A percentile compares a stretch with the other conserved stretches of the same genome.
phyloP scores from a whole-genome alignment of 2,113 vertebrate genomes.

The Suricata suricatta region DNA sequence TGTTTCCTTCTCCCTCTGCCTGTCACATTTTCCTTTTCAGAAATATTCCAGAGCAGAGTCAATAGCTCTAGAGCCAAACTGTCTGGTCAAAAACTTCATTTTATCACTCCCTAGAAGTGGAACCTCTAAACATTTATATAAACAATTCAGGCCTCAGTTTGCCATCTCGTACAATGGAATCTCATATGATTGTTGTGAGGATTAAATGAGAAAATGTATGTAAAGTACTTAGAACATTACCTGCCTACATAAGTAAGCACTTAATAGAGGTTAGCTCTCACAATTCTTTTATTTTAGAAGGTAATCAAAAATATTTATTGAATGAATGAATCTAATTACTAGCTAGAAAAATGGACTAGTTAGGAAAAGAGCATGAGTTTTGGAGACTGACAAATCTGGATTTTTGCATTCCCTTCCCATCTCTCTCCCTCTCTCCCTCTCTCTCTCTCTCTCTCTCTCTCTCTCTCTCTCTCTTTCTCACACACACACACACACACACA shows the following conservation, averaged over 20 bases:
- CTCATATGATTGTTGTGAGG: neutral
- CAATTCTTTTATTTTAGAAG: neutral
- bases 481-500: accelerated
- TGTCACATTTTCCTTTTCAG: neutral
- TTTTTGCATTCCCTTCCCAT: neutral
- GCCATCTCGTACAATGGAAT: neutral
- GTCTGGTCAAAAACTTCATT: neutral
- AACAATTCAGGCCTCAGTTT: neutral
- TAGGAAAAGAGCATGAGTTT: neutral
- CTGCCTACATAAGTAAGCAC: neutral
- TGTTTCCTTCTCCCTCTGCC: neutral
- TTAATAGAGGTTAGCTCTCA: neutral
- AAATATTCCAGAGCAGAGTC: neutral
- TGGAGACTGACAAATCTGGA: neutral
- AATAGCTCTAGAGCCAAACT: neutral
- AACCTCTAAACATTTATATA: neutral
- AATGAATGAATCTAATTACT: neutral
- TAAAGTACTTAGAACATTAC: neutral
- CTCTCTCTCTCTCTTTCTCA: neutral
- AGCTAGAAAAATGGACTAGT: neutral
- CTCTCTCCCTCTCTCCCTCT: too few relatives aligned
- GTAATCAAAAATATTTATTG: neutral
- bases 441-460: neutral
- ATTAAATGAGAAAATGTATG: neutral
- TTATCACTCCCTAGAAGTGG: neutral